Percentiles rank a stretch among this genome's conserved stretches.
Conservation (phyloP, 2,888 invertebrate genomes). For the Megaustenia siamemsis region DNA sequence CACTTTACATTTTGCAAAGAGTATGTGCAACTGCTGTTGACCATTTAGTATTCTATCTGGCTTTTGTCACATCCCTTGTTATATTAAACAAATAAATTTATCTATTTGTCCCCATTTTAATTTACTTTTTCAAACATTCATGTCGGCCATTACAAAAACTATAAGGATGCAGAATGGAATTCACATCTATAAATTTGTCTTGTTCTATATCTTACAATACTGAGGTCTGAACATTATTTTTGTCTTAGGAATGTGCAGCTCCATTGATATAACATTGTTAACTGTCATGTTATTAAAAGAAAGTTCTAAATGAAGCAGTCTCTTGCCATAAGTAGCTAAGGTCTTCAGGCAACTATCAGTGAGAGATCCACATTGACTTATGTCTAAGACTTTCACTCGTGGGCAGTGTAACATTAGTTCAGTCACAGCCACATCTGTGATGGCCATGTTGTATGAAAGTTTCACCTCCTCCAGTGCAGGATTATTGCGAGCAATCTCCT, state of each 20-base stretch:
- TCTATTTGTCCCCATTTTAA: too few relatives aligned
- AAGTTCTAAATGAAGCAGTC: conserved; percentile 84
- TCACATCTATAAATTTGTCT: neutral
- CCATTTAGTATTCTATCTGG: too few relatives aligned
- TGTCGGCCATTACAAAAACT: too few relatives aligned
- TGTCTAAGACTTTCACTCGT: conserved; percentile 83
- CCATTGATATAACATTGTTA: conserved; percentile 70
- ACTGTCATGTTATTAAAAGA: conserved; percentile 77
- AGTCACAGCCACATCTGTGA: conserved; percentile 85
- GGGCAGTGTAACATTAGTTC: conserved; percentile 79
- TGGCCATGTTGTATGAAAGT: conserved; percentile 82
- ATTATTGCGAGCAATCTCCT: conserved; percentile 85
- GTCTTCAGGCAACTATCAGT: conserved; percentile 83
- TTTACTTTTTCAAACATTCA: too few relatives aligned
- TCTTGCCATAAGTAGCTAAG: conserved; percentile 82
- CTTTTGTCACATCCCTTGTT: too few relatives aligned
- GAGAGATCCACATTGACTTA: conserved; percentile 85
- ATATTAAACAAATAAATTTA: too few relatives aligned
- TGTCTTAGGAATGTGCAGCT: conserved; percentile 63
- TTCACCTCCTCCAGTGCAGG: conserved; percentile 85
- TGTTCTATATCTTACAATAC: conserved; percentile 9
- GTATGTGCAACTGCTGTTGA: too few relatives aligned
- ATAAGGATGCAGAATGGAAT: too few relatives aligned
- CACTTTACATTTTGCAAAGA: too few relatives aligned
- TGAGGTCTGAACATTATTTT: conserved; percentile 48